phyloP scores from a whole-genome alignment of 2,113 vertebrate genomes.

The Sitta europaea region DNA sequence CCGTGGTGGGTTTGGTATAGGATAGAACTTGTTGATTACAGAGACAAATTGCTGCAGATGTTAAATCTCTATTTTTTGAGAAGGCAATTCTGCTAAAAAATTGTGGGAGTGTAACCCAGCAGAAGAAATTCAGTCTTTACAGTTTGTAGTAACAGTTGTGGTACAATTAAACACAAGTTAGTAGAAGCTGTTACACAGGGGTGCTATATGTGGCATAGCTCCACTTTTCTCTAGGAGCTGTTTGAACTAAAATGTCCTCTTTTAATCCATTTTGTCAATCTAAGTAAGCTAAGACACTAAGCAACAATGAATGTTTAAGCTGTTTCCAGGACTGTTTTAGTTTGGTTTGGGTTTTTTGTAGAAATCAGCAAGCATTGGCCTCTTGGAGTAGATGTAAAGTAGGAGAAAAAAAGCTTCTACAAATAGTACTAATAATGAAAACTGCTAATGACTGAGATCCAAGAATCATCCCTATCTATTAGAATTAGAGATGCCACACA shows the following conservation, averaged over 20 bases:
- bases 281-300: neutral
- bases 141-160: neutral
- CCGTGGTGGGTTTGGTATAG: neutral
- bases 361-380: neutral
- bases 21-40: neutral
- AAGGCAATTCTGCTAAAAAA: neutral
- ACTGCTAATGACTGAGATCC: neutral
- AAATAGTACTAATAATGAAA: neutral
- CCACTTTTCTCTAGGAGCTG: neutral
- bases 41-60: neutral
- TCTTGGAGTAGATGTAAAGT: neutral
- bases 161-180: neutral
- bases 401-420: neutral
- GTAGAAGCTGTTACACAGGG: neutral
- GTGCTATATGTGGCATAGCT: neutral
- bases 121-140: neutral
- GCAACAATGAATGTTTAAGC: neutral
- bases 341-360: neutral
- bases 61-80: neutral
- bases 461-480: neutral
- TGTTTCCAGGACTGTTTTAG: neutral
- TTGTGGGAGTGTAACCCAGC: neutral
- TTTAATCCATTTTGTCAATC: neutral
- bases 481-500: neutral
- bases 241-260: neutral